These are phyloP conservation scores for Pachyuromys duprasi DNA, from an alignment of 2,797 vertebrate species.

Conservation along the genomic window DNA sequence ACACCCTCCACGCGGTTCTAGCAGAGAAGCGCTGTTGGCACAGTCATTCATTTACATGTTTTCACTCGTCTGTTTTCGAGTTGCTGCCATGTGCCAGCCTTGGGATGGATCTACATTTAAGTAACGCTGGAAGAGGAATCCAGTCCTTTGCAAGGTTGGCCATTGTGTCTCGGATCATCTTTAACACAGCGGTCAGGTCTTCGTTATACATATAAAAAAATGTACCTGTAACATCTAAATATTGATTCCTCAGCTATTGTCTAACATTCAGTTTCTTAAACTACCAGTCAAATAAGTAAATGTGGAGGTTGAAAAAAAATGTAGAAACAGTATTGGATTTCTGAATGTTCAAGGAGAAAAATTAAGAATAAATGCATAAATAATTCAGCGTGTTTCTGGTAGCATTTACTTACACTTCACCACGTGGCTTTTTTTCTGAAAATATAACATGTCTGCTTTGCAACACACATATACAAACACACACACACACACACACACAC, in stretches of 20 bases:
- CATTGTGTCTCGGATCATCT: neutral
- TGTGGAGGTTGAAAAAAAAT: neutral
- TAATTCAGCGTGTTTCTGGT: neutral
- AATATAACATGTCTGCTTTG: neutral
- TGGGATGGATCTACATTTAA: neutral
- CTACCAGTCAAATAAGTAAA: neutral
- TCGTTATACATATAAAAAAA: constrained; percentile 21
- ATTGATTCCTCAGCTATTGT: constrained; percentile 22
- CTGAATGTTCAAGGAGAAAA: neutral
- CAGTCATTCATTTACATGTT: neutral
- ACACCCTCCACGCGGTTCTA: neutral
- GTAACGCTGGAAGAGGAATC: neutral
- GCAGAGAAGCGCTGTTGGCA: neutral
- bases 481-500: too few relatives aligned
- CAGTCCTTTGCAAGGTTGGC: neutral
- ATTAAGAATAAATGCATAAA: neutral
- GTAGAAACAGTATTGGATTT: neutral
- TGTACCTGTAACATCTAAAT: neutral
- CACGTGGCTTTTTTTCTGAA: neutral
- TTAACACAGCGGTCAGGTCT: constrained; percentile 32
- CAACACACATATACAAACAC: neutral
- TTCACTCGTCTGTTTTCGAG: neutral
- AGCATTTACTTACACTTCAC: neutral
- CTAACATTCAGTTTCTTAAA: neutral
- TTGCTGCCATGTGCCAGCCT: neutral